phyloP scores from a whole-genome alignment of 2,888 invertebrate species.

The Cheilosia urbana region DNA sequence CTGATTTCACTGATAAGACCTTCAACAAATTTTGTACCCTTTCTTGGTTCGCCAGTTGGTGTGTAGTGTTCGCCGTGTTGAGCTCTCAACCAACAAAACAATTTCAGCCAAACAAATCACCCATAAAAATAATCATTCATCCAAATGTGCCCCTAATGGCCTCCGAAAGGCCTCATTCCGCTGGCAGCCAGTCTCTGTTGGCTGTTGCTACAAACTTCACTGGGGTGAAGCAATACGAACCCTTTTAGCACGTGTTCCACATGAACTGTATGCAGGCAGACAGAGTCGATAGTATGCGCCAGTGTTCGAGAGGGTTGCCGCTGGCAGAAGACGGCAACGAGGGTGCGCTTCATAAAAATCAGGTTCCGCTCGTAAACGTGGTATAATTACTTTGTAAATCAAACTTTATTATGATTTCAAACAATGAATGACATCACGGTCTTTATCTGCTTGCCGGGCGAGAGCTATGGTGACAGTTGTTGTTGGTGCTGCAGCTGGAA shows the following conservation, averaged over 20 bases:
- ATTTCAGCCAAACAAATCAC: slow-evolving; percentile 69
- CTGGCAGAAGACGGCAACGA: not conserved
- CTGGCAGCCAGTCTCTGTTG: slow-evolving; percentile 5
- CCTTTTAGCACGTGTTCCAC: slow-evolving; percentile 67
- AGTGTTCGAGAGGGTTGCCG: not conserved
- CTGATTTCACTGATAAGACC: slow-evolving; percentile 51
- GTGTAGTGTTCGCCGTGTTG: not conserved
- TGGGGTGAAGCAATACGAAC: slow-evolving; percentile 34
- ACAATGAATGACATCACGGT: slow-evolving; percentile 55
- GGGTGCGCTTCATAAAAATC: slow-evolving; percentile 62
- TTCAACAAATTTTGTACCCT: slow-evolving; percentile 29
- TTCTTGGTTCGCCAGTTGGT: not conserved
- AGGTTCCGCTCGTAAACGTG: slow-evolving; percentile 66
- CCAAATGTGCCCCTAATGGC: slow-evolving; percentile 61
- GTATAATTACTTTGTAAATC: slow-evolving; percentile 74
- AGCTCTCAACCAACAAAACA: slow-evolving; percentile 44
- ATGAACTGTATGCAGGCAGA: slow-evolving; percentile 50
- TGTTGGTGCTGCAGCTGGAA: not conserved
- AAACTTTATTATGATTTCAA: slow-evolving; percentile 64
- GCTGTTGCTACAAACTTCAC: slow-evolving; percentile 19
- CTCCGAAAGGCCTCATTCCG: slow-evolving; percentile 15
- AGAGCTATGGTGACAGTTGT: slow-evolving; percentile 2
- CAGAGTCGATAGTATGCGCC: not conserved
- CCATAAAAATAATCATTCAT: slow-evolving; percentile 74
- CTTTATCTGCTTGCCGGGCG: slow-evolving; percentile 38